phyloP scores from a whole-genome alignment of 1,140 invertebrate genomes.

The Drosophila repletoides region DNA sequence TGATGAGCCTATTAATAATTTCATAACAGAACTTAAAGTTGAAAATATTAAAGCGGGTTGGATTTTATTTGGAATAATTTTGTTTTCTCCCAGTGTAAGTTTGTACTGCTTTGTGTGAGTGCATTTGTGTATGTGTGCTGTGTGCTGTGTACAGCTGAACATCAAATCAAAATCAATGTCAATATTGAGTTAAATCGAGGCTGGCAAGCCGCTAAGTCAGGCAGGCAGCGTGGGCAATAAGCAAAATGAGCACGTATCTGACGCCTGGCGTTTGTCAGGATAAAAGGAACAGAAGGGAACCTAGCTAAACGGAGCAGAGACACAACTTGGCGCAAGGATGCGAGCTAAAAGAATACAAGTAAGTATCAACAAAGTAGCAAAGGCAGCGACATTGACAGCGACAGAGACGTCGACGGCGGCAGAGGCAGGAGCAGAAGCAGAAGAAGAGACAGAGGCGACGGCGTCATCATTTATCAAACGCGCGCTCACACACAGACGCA shows the following conservation, averaged over 20 bases:
- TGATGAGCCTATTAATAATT: too few species aligned
- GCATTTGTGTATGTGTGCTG: not conserved
- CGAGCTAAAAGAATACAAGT: slow-evolving; percentile 57
- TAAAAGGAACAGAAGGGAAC: not conserved
- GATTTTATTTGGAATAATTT: too few species aligned
- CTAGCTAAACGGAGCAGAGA: not conserved
- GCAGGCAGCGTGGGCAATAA: slow-evolving; percentile 43
- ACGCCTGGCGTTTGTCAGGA: slow-evolving; percentile 11
- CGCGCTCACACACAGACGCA: too few species aligned
- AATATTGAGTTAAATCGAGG: slow-evolving; percentile 66
- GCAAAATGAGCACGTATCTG: slow-evolving; percentile 59
- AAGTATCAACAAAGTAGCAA: slow-evolving; percentile 48
- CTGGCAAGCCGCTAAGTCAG: slow-evolving; percentile 56
- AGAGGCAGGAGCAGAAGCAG: not conserved
- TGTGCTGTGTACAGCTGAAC: slow-evolving; percentile 13
- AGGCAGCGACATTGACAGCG: not conserved
- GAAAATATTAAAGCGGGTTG: too few species aligned
- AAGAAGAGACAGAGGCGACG: slow-evolving; percentile 2
- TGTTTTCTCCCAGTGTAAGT: too few species aligned
- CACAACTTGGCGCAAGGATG: slow-evolving; percentile 48
- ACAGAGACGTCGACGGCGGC: not conserved
- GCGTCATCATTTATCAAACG: slow-evolving; percentile 71
- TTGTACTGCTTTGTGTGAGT: not conserved
- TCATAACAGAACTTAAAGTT: too few species aligned
- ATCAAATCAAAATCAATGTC: slow-evolving; percentile 70